These are phyloP conservation scores for Engraulis encrasicolus DNA, from an alignment of 2,113 vertebrate species.

Conservation along the genomic window DNA sequence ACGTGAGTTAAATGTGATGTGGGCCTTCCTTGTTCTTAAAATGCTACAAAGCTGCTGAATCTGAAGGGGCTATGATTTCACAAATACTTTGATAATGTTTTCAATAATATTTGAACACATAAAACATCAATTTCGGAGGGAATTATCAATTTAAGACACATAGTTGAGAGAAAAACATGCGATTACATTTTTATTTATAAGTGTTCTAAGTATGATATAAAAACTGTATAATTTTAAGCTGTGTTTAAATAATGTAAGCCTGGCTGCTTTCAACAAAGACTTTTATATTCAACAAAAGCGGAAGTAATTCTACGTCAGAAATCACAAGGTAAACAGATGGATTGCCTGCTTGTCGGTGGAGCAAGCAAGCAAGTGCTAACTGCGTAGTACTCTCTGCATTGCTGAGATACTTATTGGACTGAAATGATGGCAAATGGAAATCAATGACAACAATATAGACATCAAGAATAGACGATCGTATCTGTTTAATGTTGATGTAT, in stretches of 20 bases:
- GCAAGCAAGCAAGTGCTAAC: not conserved
- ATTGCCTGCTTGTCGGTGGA: too few species aligned
- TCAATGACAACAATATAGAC: not conserved
- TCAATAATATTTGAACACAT: too few species aligned
- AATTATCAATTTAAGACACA: too few species aligned
- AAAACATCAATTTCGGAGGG: not conserved
- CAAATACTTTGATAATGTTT: too few species aligned
- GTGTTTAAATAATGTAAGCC: too few species aligned
- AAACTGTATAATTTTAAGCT: too few species aligned
- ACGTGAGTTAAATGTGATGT: not conserved
- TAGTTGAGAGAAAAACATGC: too few species aligned
- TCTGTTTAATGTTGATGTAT: not conserved
- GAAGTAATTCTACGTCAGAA: conserved; percentile 44
- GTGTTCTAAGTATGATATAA: too few species aligned
- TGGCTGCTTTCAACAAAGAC: not conserved
- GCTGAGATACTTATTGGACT: not conserved
- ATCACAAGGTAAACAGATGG: conserved; percentile 60
- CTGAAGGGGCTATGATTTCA: not conserved
- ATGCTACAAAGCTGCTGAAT: not conserved
- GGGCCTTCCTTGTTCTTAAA: not conserved
- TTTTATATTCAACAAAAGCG: not conserved
- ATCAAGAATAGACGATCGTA: not conserved
- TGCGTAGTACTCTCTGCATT: not conserved
- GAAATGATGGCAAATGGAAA: not conserved
- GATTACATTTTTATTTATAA: too few species aligned